These are phyloP conservation scores for Bovichtus variegatus DNA, from an alignment of 2,797 vertebrate species.

Conservation along the genomic window DNA sequence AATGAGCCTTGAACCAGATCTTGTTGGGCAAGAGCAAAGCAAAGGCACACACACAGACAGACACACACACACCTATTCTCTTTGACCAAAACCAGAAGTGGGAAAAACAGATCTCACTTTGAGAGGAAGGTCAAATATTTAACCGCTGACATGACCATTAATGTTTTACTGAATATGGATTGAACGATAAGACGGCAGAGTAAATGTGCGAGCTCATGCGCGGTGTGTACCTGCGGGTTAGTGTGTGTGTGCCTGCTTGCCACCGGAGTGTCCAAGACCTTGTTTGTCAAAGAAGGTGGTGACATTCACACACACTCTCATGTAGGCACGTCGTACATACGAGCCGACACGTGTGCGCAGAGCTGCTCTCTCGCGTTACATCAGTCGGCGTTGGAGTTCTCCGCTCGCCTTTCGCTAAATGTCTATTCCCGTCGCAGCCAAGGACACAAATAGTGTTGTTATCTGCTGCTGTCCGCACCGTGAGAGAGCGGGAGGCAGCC, in stretches of 20 bases:
- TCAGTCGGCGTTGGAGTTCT: neutral
- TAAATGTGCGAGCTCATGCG: neutral
- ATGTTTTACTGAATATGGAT: conserved; percentile 44
- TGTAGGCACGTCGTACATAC: conserved; percentile 1
- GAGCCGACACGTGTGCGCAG: conserved; percentile 1
- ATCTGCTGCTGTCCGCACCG: conserved; percentile 50
- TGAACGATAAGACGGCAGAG: conserved; percentile 26
- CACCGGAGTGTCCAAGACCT: conserved; percentile 3
- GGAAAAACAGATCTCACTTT: conserved; percentile 34
- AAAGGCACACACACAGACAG: conserved; percentile 10
- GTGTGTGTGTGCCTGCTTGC: neutral
- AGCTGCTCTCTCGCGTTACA: neutral
- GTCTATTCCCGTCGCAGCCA: conserved; percentile 59
- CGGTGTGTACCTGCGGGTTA: conserved; percentile 11
- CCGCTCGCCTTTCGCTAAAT: conserved; percentile 11
- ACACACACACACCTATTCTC: conserved; percentile 16
- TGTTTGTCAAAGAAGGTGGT: conserved; percentile 17
- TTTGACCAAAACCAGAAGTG: conserved; percentile 45
- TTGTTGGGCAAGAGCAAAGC: neutral
- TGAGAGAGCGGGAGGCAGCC: conserved; percentile 3
- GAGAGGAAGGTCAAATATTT: conserved; percentile 62
- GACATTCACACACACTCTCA: conserved; percentile 14
- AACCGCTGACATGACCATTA: conserved; percentile 48
- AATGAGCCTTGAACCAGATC: conserved; percentile 82
- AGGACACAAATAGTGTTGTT: conserved; percentile 41